Evolutionary conservation across 2,797 vertebrate species (phyloP), one percentile per base, ranked within the genome.

Genomic region (Hippopotamyrus pictus): DNA sequence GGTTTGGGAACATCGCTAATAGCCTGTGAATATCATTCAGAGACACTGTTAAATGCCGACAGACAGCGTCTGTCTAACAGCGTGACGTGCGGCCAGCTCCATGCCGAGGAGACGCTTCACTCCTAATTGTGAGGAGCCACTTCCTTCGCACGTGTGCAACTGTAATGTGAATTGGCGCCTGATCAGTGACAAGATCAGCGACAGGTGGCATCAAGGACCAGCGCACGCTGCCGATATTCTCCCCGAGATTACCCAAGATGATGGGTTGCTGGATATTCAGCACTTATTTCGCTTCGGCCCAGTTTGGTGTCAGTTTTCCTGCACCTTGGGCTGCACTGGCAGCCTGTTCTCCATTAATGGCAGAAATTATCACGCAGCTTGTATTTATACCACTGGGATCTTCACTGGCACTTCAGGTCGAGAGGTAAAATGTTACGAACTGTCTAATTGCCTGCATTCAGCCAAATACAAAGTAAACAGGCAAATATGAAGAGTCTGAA

Each of bases 131-230:
- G 88, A 93, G 90, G 91, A 90, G 90, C 93, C 92, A 90, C 90
- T 79, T 91, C 91, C 91, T 91, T 90, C 93, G 22, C 59, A 65
- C 22, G 8, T 29, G 59, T 11, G 22, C 22, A 3, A 11, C 22
- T 65, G 92, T 93, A 93, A 94, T 93, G 93, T 87, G 91, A 93
- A 94, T 92, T 89, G 86, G 92, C 92, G 90, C 91, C 93, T 94
- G 65, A 93, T 95, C 90, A 87, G 94, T 94, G 90, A 83, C 92
- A 14, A 92, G 92, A 91, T 91, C 89, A 93, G 92, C 92, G 88
- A 90, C 90, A 90, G 29, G 84, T 19, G 50, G 46, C 84, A 54
- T 54, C 5, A 22, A 29, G 48, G 50, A 46, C 29, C 14, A 29
- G 65, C 4, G 8, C 6, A 82, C 14, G 12, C 5, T 33, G 33